Base-by-base conservation (phyloP, 2,888 invertebrate genomes). In the Macaria liturata region DNA sequence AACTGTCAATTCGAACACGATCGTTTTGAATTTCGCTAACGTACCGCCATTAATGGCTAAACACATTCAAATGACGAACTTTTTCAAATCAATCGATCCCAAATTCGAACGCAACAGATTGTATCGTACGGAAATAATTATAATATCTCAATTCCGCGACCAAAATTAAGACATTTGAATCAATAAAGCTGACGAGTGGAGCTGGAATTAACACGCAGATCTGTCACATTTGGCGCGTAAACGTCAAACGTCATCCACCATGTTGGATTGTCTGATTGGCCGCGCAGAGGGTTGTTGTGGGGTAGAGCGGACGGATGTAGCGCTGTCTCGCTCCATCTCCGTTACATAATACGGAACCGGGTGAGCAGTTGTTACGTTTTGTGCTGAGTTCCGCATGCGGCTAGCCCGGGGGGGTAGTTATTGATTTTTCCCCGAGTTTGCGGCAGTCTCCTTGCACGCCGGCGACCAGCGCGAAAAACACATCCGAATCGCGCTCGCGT, bases 341-440 rank as follows among this genome's bases (percentile, higher is more conserved):
- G 78, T 89, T 89, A 86, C 86, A 84, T 88, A 88, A 90, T 85
- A 86, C 82, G 90, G 88, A 91, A 89, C 84, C 84, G 84, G 85
- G 86, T 83, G 88, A 89, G 86, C 81, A 83, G 86, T 60, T 84
- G 86, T 83, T 81, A 78, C 72, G 78, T 79, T 78, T 79, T 73
- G 77, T 75, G 70, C 71, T 65, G 71, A 81, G 86, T 88, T 90
- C 91, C 91, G 91, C 91, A 91, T 91, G 88, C 88, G 88, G 87
- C 74, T 72, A 70, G 68, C 72, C 74, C 67, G 74, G 78, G 76
- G 80, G 89, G 89, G 86, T 86, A 71, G 86, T 74, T 90, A 91
- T 90, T 87, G 90, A 91, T 91, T 91, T 91, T 90, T 79, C 86
- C 66, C 73, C 59, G 84, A 86, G 86, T 85, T 87, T 91, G 91